A percentile compares a stretch with the other conserved stretches of the same genome.
phyloP scores from a whole-genome alignment of 2,888 invertebrate species.

The Hemaris fuciformis region DNA sequence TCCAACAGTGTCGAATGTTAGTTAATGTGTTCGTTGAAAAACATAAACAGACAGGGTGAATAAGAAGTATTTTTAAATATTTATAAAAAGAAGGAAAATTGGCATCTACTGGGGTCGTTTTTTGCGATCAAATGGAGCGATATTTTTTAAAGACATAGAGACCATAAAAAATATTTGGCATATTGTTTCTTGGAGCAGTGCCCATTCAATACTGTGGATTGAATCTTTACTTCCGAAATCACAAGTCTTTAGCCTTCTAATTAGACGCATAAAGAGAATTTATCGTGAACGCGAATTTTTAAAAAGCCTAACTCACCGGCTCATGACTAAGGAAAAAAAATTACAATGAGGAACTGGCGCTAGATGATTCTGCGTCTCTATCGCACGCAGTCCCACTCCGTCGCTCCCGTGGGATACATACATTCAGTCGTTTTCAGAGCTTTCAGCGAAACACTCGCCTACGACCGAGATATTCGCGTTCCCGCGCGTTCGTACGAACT shows the following conservation, averaged over 20 bases:
- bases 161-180: background rate
- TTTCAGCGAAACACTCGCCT: slow-evolving; percentile 32
- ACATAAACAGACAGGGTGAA: background rate
- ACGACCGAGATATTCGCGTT: slow-evolving; percentile 24
- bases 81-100: background rate
- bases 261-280: background rate
- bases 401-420: slow-evolving; percentile 24
- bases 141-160: background rate
- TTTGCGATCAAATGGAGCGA: background rate
- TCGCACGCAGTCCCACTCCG: background rate
- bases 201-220: background rate
- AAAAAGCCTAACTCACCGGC: background rate
- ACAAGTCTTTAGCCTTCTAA: background rate
- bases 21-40: background rate
- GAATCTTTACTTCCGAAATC: background rate
- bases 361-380: background rate
- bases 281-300: background rate
- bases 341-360: background rate
- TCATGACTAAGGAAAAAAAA: background rate
- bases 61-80: background rate
- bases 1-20: too few relatives aligned
- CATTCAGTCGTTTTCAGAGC: slow-evolving; percentile 42
- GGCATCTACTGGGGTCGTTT: background rate
- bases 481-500: slow-evolving; percentile 14
- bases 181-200: background rate